Base-by-base conservation (phyloP, 2,888 invertebrate genomes). In the Reticulitermes lucifugus region DNA sequence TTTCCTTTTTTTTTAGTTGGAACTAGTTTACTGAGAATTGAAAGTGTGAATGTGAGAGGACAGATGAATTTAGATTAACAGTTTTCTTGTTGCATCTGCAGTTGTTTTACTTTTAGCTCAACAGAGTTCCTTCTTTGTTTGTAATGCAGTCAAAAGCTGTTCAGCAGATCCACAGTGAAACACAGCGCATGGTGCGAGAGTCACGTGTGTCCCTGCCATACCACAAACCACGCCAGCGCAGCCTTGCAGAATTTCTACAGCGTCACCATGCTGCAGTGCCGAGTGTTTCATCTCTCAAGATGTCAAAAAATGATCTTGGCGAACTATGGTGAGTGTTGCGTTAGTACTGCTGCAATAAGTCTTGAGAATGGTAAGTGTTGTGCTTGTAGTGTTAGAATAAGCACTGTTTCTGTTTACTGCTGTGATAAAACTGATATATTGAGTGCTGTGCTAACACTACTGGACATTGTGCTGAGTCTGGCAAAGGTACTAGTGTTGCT, bases 141-240 rank as follows among this genome's bases (percentile, higher is more conserved):
- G 46, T 43, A 25, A 21, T 77, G 21, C 43, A 84, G 46, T 71
- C 70, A n/a, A 41, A 70, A 88, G 94, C 95, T 86, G 94, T 95
- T 92, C 94, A 94, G 88, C 93, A 95, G 88, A 96, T 98, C 87
- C 95, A 95, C 89, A 96, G 97, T 90, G 97, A 97, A 90, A 95
- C 96, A 0, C 97, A 98, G 90, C 92, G 97, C 84, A 93, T 96
- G 91, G 90, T 96, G 18, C 92, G 98, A 88, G 96, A 97, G 90
- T 94, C 94, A 29, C 91, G 94, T 86, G 92, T 97, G 18, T 94
- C 94, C 71, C 91, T 98, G 65, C 98, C 98, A 0, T 98, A 98
- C 90, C 98, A 98, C 89, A 94, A 94, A 89, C 97, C 98, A 2
- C 96, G 96, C 89, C 95, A 95, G 70, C 92, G 95, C 84, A 94